Evolutionary conservation across 1,140 invertebrate species (phyloP).

Genomic region (Stegodyphus mimosarum): DNA sequence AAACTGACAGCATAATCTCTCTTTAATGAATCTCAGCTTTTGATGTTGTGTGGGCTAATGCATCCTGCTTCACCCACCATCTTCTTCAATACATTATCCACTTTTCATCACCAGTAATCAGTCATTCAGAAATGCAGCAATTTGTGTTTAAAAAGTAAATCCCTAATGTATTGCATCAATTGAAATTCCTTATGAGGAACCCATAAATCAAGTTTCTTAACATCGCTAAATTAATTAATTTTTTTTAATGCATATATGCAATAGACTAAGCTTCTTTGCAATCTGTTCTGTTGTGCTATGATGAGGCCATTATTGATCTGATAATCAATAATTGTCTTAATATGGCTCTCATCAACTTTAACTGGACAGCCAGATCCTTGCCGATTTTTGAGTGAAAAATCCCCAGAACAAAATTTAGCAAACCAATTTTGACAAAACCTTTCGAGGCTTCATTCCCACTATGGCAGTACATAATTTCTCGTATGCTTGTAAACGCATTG

Average conservation of each 20-base stretch:
- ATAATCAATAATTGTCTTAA: not conserved
- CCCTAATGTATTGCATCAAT: not conserved
- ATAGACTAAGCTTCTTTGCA: not conserved
- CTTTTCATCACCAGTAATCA: not conserved
- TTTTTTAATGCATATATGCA: not conserved
- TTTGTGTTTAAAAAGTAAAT: not conserved
- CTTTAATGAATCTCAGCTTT: not conserved
- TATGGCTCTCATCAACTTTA: not conserved
- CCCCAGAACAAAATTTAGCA: not conserved
- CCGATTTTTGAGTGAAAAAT: not conserved
- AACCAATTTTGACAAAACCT: not conserved
- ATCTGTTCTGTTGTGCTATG: not conserved
- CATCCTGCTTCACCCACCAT: not conserved
- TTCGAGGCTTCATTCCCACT: not conserved
- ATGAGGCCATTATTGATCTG: no score
- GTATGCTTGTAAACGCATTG: not conserved
- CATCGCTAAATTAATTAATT: not conserved
- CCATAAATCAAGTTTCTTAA: not conserved
- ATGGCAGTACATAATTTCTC: not conserved
- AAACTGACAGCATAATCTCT: not conserved
- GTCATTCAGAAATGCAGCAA: not conserved
- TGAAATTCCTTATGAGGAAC: not conserved
- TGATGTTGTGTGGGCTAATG: not conserved
- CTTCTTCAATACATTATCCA: not conserved
- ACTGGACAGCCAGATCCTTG: not conserved